These are phyloP conservation scores for Acleris emargana DNA, from an alignment of 2,888 invertebrate genomes.

Conservation along the genomic window DNA sequence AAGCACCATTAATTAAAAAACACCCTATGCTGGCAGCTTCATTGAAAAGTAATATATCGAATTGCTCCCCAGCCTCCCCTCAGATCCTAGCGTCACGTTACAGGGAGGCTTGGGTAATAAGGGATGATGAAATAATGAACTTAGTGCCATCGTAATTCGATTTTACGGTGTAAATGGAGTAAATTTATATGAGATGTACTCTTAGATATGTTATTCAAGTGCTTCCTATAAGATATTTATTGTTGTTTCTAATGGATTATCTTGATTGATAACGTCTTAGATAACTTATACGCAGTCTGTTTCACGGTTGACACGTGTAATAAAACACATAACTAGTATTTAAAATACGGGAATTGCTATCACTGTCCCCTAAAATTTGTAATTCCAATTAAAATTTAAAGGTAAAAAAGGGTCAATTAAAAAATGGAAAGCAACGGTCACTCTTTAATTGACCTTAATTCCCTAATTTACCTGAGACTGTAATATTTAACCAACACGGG, in stretches of 20 bases:
- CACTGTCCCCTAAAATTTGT: constrained; percentile 13
- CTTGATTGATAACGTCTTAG: too few relatives aligned
- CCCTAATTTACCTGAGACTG: constrained; percentile 23
- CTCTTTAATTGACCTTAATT: constrained; percentile 24
- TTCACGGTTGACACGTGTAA: not conserved
- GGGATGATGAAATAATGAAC: constrained; percentile 40
- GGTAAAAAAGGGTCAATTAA: constrained; percentile 6
- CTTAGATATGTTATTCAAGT: not conserved
- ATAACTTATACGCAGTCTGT: not conserved
- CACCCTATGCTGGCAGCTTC: constrained; percentile 11
- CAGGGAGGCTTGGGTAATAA: constrained; percentile 21
- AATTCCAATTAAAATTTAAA: constrained; percentile 6
- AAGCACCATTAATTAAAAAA: constrained; percentile 12
- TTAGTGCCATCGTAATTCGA: constrained; percentile 45
- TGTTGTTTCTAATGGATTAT: too few relatives aligned
- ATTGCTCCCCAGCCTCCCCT: constrained; percentile 24
- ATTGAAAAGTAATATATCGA: constrained; percentile 29
- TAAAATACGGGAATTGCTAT: not conserved
- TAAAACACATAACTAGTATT: not conserved
- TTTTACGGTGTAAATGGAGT: constrained; percentile 43
- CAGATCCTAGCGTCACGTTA: constrained; percentile 21
- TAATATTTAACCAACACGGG: constrained; percentile 42
- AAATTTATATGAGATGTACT: not conserved
- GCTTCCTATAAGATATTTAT: not conserved
- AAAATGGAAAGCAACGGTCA: constrained; percentile 21